Evolutionary conservation across 2,888 invertebrate genomes (phyloP).

Genomic region (Brachylomia viminalis): DNA sequence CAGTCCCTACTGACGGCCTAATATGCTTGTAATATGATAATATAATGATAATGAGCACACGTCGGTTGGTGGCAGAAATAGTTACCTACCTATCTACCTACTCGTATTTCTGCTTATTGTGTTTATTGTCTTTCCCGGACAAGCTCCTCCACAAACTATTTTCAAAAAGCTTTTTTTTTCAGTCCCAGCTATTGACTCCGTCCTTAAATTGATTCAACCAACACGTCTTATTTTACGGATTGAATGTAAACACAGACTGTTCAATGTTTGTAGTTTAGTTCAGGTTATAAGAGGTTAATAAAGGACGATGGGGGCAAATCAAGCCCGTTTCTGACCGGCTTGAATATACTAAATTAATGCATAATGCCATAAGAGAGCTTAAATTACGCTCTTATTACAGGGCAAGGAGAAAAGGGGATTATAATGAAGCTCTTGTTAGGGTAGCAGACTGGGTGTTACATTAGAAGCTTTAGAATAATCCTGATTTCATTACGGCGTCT

Average conservation of each 20-base stretch:
- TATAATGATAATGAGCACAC: neutral
- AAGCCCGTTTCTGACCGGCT: neutral
- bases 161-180: too few species aligned
- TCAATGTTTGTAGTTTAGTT: neutral
- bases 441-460: neutral
- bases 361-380: neutral
- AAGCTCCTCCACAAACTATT: too few species aligned
- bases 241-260: slow-evolving; percentile 22
- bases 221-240: neutral
- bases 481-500: neutral
- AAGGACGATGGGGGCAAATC: slow-evolving; percentile 3
- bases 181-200: neutral
- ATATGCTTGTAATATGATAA: neutral
- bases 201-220: neutral
- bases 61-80: too few species aligned
- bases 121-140: neutral
- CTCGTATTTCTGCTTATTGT: too few species aligned
- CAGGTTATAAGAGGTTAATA: slow-evolving; percentile 12
- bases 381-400: slow-evolving; percentile 40
- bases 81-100: too few species aligned
- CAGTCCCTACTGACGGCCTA: neutral
- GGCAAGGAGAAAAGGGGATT: neutral
- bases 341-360: slow-evolving; percentile 10
- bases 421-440: slow-evolving; percentile 41
- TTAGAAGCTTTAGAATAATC: slow-evolving; percentile 11